These are phyloP conservation scores for Epistrophe grossulariae DNA, from an alignment of 2,888 invertebrate genomes.

Conservation along the genomic window DNA sequence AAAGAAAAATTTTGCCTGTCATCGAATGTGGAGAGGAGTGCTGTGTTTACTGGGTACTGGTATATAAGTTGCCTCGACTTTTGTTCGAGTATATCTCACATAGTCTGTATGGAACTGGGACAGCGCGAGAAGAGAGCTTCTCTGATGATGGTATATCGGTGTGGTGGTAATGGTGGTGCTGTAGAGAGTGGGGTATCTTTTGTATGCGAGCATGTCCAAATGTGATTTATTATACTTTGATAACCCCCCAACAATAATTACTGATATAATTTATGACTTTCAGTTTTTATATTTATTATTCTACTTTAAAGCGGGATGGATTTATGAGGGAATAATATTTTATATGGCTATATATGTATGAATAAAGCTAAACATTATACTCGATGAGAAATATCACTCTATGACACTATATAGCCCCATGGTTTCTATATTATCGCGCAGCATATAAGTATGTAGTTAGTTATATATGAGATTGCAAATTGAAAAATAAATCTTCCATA, in stretches of 20 bases:
- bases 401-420: constrained; percentile 25
- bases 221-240: constrained; percentile 77
- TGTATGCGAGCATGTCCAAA: constrained; percentile 72
- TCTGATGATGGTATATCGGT: background rate
- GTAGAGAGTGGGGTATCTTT: constrained; percentile 62
- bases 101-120: constrained; percentile 19
- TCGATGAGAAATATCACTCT: constrained; percentile 32
- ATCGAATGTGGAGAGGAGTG: constrained; percentile 60
- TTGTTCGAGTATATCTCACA: constrained; percentile 20
- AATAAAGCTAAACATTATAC: background rate
- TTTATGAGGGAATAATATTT: constrained; percentile 55
- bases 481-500: constrained; percentile 42
- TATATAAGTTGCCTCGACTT: constrained; percentile 45
- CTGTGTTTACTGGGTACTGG: constrained; percentile 37
- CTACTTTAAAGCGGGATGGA: constrained; percentile 73
- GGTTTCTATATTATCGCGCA: constrained; percentile 1
- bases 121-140: constrained; percentile 14
- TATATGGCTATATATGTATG: background rate
- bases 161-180: background rate
- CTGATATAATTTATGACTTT: constrained; percentile 78
- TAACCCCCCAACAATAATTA: constrained; percentile 78
- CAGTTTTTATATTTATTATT: constrained; percentile 76
- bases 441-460: background rate
- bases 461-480: constrained; percentile 30
- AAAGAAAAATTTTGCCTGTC: constrained; percentile 71